These are phyloP conservation scores for Osmoderma eremita DNA, from an alignment of 2,888 invertebrate species.

Conservation along the genomic window DNA sequence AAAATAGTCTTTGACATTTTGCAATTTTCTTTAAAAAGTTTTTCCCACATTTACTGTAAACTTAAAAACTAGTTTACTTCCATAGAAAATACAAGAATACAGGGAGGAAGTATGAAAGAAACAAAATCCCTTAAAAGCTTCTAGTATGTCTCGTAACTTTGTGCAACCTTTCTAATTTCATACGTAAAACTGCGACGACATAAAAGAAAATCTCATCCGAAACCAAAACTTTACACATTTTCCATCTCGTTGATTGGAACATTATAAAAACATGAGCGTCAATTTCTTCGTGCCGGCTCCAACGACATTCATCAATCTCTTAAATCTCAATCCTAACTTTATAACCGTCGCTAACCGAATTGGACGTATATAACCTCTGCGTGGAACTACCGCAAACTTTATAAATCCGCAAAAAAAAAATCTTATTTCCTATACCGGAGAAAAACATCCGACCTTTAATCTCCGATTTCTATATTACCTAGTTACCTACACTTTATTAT, in stretches of 20 bases:
- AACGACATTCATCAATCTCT: slow-evolving; percentile 34
- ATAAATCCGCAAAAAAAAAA: slow-evolving; percentile 14
- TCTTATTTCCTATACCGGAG: not conserved
- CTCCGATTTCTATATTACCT: not conserved
- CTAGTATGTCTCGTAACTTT: too few relatives aligned
- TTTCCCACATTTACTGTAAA: too few relatives aligned
- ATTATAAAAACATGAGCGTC: slow-evolving; percentile 53
- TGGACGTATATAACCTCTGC: slow-evolving; percentile 25
- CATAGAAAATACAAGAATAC: too few relatives aligned
- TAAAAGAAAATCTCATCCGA: slow-evolving; percentile 49
- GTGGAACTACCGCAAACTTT: slow-evolving; percentile 20
- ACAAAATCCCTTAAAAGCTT: too few relatives aligned
- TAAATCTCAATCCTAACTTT: slow-evolving; percentile 37
- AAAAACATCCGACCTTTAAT: not conserved
- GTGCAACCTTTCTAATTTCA: too few relatives aligned
- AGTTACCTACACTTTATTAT: not conserved
- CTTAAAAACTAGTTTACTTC: too few relatives aligned
- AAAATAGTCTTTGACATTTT: too few relatives aligned
- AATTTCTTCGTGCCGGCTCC: slow-evolving; percentile 8
- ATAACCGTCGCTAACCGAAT: slow-evolving; percentile 31
- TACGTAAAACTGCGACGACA: not conserved
- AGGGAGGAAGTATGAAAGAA: too few relatives aligned
- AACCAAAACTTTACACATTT: slow-evolving; percentile 48
- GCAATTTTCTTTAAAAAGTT: too few relatives aligned
- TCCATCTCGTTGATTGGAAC: slow-evolving; percentile 54